phyloP scores from a whole-genome alignment of 2,888 invertebrate species.

The Mystacides longicornis region DNA sequence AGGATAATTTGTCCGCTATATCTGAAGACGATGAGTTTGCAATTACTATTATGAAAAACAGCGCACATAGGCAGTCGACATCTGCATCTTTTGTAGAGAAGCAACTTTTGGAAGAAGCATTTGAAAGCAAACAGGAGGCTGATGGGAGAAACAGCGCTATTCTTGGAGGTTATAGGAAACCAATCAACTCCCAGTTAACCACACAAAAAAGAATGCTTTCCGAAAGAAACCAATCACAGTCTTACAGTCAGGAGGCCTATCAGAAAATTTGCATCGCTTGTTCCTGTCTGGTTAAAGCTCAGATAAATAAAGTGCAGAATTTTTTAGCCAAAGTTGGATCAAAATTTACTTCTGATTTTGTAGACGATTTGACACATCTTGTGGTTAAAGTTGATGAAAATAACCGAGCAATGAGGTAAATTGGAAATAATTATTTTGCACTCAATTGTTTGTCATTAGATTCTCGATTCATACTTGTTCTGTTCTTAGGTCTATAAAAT shows the following conservation, averaged over 20 bases:
- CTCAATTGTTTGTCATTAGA: neutral
- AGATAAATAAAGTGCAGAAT: slow-evolving; percentile 9
- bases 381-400: slow-evolving; percentile 42
- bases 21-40: slow-evolving; percentile 28
- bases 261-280: slow-evolving; percentile 26
- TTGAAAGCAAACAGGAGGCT: slow-evolving; percentile 33
- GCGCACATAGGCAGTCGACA: neutral
- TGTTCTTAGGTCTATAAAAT: slow-evolving; percentile 47
- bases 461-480: no score
- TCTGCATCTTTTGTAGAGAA: slow-evolving; percentile 30
- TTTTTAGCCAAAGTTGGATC: slow-evolving; percentile 27
- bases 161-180: neutral
- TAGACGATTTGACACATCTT: slow-evolving; percentile 39
- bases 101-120: slow-evolving; percentile 39
- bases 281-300: slow-evolving; percentile 33
- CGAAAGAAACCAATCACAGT: neutral
- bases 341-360: slow-evolving; percentile 38
- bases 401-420: slow-evolving; percentile 40
- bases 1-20: slow-evolving; percentile 25
- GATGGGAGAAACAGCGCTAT: slow-evolving; percentile 9
- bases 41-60: neutral
- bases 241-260: neutral
- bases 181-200: neutral
- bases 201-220: slow-evolving; percentile 29
- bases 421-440: neutral